Percentiles rank a stretch among this genome's conserved stretches.
phyloP scores from a whole-genome alignment of 2,888 invertebrate genomes.

The Cosmia trapezina region DNA sequence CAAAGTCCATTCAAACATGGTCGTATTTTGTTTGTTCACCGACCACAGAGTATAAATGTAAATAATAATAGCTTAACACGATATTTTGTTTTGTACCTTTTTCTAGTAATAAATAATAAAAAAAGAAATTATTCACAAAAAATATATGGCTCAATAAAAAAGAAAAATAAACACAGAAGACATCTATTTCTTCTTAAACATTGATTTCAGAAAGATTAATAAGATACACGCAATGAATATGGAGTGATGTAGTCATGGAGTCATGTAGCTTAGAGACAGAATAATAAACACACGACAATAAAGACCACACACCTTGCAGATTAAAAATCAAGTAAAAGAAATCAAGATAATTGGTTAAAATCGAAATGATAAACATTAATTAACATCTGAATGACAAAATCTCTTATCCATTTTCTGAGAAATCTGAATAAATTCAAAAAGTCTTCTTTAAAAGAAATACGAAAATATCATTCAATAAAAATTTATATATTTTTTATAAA shows the following conservation, averaged over 20 bases:
- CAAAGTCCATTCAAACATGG: neutral
- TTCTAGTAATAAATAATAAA: neutral
- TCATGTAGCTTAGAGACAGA: neutral
- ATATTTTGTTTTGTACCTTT: neutral
- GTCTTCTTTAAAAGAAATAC: conserved; percentile 1
- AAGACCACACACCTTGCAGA: neutral
- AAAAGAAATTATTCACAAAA: neutral
- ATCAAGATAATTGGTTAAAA: neutral
- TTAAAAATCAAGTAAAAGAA: neutral
- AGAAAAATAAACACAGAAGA: neutral
- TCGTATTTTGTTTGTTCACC: neutral
- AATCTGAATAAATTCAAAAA: conserved; percentile 12
- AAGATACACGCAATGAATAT: neutral
- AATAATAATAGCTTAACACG: neutral
- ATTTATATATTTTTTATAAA: conserved; percentile 46
- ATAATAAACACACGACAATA: neutral
- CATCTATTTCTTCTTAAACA: neutral
- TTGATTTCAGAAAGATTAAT: neutral
- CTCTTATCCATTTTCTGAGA: neutral
- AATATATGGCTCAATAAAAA: too few relatives aligned
- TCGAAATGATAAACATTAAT: neutral
- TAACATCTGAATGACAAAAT: neutral
- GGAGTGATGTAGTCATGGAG: neutral
- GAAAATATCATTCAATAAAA: conserved; percentile 28
- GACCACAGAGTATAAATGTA: neutral